phyloP scores from a whole-genome alignment of 2,888 invertebrate species.

The Euplagia quadripunctaria region DNA sequence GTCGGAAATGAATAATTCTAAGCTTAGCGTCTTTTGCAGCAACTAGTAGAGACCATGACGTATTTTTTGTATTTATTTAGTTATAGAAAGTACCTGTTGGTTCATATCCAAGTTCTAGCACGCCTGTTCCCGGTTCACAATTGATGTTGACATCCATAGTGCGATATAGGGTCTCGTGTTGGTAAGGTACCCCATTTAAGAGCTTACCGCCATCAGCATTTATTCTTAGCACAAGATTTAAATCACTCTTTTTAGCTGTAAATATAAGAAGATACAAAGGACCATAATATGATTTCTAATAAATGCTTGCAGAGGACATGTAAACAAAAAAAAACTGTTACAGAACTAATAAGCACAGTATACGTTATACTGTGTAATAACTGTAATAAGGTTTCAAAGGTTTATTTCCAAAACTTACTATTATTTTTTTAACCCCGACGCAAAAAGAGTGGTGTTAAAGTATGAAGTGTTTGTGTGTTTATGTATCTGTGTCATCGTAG shows the following conservation, averaged over 20 bases:
- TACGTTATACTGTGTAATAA: no score
- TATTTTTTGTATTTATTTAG: no score
- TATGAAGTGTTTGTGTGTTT: no score
- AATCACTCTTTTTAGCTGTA: conserved; percentile 61
- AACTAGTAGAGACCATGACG: no score
- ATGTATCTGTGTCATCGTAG: no score
- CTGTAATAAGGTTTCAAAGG: not conserved
- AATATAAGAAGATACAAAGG: conserved; percentile 20
- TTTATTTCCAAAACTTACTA: not conserved
- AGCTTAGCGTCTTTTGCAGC: no score
- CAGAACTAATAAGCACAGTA: no score
- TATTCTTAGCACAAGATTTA: conserved; percentile 68
- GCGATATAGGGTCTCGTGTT: conserved; percentile 64
- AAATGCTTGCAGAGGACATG: not conserved
- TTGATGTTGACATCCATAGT: conserved; percentile 67
- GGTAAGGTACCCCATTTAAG: conserved; percentile 66
- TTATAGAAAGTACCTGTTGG: conserved; percentile 53
- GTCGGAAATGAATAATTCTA: no score
- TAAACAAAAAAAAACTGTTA: not conserved
- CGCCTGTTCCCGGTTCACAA: conserved; percentile 69
- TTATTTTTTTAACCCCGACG: not conserved
- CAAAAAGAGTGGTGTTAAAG: no score
- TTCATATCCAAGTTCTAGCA: conserved; percentile 73
- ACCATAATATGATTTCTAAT: not conserved
- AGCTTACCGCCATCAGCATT: conserved; percentile 61